Evolutionary conservation across 2,888 invertebrate species (phyloP), one percentile per base, ranked within the genome.

Genomic region (Carcina quercana): DNA sequence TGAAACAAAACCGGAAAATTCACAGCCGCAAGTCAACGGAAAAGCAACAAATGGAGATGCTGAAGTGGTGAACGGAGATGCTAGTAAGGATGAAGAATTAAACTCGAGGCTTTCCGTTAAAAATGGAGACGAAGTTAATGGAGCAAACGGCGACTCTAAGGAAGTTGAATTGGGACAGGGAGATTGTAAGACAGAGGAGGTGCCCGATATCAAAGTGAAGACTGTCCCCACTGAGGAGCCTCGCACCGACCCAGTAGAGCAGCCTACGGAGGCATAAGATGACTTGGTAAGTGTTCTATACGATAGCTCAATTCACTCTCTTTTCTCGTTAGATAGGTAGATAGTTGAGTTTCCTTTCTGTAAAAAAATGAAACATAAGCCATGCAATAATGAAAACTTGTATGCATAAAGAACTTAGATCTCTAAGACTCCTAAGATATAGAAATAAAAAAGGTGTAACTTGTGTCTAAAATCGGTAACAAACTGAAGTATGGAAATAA

Each of bases 201-300:
- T 65, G 20, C 40, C 66, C 7, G 87, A 87, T 40, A 85, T 87
- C 47, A 86, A 86, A 72, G 82, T 85, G 13, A 87, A 87, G 70
- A 76, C 85, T 40, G 73, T 87, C 22, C 72, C 85, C 31, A 71
- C 79, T n/a, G 83, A 76, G 34, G 80, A 80, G 43, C 63, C 75
- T 10, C 66, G 60, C 42, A 64, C 64, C 27, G 79, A 76, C 46
- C 70, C 70, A 45, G 69, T 73, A 61, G 84, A 85, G 50, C 84
- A 86, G 45, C 78, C 83, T 47, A 78, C 76, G 54, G 83, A 85
- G 71, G 78, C 82, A 67, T 85, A 85, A 84, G 61, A 47, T 50
- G 6, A 48, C 64, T 60, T 53, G 71, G 73, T 75, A 50, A 68
- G 74, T 64, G 30, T n/a, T 30, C 2, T 24, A n/a, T n/a, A n/a